Evolutionary conservation across 2,888 invertebrate genomes (phyloP).

Genomic region (Athalia rosae): DNA sequence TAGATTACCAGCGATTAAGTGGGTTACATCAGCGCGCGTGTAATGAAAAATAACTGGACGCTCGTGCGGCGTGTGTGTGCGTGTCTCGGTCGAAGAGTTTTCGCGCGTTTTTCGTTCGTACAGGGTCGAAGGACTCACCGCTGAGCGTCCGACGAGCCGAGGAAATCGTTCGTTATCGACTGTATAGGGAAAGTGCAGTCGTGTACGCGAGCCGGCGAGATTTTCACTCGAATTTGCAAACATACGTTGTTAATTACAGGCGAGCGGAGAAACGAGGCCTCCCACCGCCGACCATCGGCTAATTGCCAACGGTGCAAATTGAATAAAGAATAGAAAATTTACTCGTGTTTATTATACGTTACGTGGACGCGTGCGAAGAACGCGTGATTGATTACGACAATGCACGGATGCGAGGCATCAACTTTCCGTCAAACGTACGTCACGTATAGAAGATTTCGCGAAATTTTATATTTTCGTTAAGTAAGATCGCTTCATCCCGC

Average conservation of each 20-base stretch:
- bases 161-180: conserved; percentile 12
- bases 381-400: conserved; percentile 40
- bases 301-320: conserved; percentile 30
- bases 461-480: too few relatives aligned
- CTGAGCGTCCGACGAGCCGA: neutral
- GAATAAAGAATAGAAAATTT: conserved; percentile 13
- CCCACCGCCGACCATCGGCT: neutral
- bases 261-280: conserved; percentile 8
- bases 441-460: too few relatives aligned
- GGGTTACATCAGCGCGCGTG: conserved; percentile 44
- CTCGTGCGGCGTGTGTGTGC: neutral
- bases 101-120: neutral
- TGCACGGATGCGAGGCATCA: conserved; percentile 21
- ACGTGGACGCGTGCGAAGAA: too few relatives aligned
- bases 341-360: too few relatives aligned
- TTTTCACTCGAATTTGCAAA: conserved; percentile 16
- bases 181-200: conserved; percentile 8
- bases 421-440: neutral
- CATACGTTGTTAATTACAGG: conserved; percentile 9
- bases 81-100: neutral
- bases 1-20: conserved; percentile 69
- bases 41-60: conserved; percentile 32
- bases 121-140: neutral
- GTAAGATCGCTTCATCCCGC: too few relatives aligned
- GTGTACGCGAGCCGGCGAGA: too few relatives aligned